Conservation (phyloP, 2,797 vertebrate genomes). For the Sphenodon punctatus region DNA sequence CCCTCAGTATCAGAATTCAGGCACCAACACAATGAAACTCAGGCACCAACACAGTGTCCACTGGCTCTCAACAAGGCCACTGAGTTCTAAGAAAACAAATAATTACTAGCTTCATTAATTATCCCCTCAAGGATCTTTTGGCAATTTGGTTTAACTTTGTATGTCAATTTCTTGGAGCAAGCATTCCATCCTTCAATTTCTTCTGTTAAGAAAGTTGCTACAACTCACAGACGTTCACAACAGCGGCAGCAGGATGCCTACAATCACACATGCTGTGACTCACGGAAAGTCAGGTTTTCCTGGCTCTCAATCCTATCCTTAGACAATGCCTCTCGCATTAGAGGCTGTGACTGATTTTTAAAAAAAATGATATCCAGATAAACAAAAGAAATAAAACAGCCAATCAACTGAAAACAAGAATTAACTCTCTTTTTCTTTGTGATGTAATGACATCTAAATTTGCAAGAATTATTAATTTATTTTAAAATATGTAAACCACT, state of each 20-base stretch:
- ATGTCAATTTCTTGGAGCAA: constrained; percentile 21
- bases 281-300: constrained; percentile 46
- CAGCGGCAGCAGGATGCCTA: constrained; percentile 50
- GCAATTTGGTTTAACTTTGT: constrained; percentile 20
- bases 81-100: too few relatives aligned
- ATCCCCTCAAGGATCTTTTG: too few relatives aligned
- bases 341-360: too few relatives aligned
- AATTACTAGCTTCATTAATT: too few relatives aligned
- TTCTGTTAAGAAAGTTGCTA: constrained; percentile 41
- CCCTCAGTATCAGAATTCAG: too few relatives aligned
- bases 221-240: constrained; percentile 24
- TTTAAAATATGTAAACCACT: neutral
- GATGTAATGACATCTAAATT: neutral
- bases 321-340: constrained; percentile 39
- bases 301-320: constrained; percentile 36
- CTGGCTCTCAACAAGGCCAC: too few relatives aligned
- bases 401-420: neutral
- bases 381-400: neutral
- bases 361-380: neutral
- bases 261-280: constrained; percentile 45
- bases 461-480: neutral
- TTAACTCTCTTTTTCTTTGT: neutral
- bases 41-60: too few relatives aligned
- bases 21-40: too few relatives aligned
- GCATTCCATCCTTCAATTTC: neutral